Conservation (phyloP, 2,113 vertebrate genomes). For the Mobula birostris region DNA sequence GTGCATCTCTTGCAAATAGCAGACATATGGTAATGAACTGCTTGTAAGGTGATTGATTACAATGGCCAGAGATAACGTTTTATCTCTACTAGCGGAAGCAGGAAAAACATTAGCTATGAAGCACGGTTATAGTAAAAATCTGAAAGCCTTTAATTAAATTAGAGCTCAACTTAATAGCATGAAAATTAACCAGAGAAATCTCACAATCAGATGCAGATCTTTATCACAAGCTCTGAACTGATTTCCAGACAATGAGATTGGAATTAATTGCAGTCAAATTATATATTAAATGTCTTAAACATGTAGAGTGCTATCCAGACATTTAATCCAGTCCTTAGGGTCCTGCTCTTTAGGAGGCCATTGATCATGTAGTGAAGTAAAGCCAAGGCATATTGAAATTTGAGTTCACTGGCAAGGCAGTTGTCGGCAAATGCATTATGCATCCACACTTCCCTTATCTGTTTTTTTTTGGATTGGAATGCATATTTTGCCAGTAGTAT, state of each 20-base stretch:
- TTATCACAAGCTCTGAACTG: not conserved
- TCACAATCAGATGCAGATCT: not conserved
- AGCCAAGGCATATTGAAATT: not conserved
- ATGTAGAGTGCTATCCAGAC: not conserved
- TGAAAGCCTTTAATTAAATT: conserved; percentile 18
- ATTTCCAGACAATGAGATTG: not conserved
- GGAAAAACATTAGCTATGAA: not conserved
- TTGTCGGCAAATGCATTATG: not conserved
- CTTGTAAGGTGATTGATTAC: not conserved
- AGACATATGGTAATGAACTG: not conserved
- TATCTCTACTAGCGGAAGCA: not conserved
- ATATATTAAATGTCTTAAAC: not conserved
- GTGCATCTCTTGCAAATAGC: not conserved
- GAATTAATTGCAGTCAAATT: not conserved
- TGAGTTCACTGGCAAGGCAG: not conserved
- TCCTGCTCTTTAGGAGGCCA: not conserved
- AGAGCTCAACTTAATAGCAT: not conserved
- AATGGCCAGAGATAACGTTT: not conserved
- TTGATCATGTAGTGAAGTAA: not conserved
- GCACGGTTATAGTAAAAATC: not conserved
- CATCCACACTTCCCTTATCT: not conserved
- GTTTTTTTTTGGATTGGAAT: not conserved
- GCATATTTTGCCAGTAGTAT: too few species aligned
- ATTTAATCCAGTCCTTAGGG: not conserved
- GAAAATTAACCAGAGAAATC: not conserved